Base-by-base conservation (phyloP, 2,888 invertebrate species). In the Cheilosia impressa region DNA sequence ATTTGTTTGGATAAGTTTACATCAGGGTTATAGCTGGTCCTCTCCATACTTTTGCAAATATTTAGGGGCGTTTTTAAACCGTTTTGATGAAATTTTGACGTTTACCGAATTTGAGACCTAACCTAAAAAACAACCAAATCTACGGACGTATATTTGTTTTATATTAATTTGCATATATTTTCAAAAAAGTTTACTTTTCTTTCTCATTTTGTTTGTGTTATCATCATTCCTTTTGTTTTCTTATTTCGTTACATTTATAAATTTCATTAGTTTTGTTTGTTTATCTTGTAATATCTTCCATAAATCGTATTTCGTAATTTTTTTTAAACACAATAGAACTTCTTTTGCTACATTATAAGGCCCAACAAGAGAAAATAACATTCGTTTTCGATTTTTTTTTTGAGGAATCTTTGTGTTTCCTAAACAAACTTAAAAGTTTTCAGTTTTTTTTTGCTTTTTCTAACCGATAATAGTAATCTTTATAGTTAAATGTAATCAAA, bases 321-420 rank as follows among this genome's bases (percentile, higher is more conserved):
- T 68, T 78, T 72, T 78, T 79, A 81, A 80, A 75, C 65, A 76
- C 72, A 84, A 84, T 72, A 80, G 69, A 78, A 81, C 68, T 87
- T 85, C 58, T 83, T 87, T 87, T 85, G 87, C 87, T 87, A 82
- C 82, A 87, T 84, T 87, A 84, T 87, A 88, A 88, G 87, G 87
- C 87, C 87, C 87, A 88, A 88, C 87, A 87, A 87, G 87, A 88
- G 82, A 88, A 87, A 83, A 75, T 79, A 87, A 87, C 78, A 83
- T 87, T 73, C 60, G 72, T 75, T 87, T 87, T 87, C 82, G 76
- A 75, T 81, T 87, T 69, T 83, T 80, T 31, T 58, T 87, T 83
- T 78, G n/a, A 57, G 52, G 58, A 63, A 50, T 65, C 31, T 68
- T 62, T 62, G 62, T 73, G 50, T 38, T 38, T 38, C 13, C 13